Conservation (phyloP, 2,797 vertebrate species). For the Acipenser transmontanus region DNA sequence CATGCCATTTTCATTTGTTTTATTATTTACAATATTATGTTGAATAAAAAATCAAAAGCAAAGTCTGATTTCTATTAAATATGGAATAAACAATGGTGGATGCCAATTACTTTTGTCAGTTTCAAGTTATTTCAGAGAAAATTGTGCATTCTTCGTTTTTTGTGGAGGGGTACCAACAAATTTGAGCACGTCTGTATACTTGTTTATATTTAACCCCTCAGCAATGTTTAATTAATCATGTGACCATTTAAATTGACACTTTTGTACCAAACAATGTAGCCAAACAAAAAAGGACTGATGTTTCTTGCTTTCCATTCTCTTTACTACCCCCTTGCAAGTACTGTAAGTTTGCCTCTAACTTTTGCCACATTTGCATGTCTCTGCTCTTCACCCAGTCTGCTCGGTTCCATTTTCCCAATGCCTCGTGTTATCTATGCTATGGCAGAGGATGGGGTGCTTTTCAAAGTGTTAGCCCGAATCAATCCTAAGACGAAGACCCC, state of each 20-base stretch:
- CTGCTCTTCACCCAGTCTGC: slow-evolving; percentile 89
- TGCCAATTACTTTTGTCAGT: no score
- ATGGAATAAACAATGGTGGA: no score
- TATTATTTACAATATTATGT: no score
- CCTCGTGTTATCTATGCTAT: slow-evolving; percentile 99
- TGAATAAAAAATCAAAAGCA: no score
- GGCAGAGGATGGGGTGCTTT: slow-evolving; percentile 98
- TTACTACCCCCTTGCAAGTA: slow-evolving; percentile 1
- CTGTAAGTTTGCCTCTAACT: slow-evolving; percentile 38
- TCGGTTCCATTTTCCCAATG: slow-evolving; percentile 99
- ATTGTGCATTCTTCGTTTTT: no score
- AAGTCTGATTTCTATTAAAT: no score
- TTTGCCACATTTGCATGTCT: slow-evolving; percentile 54
- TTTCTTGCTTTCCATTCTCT: background rate
- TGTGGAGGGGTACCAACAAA: no score
- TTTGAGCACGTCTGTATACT: no score
- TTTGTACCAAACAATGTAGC: slow-evolving; percentile 1
- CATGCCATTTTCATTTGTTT: no score
- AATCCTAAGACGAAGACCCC: slow-evolving; percentile 99
- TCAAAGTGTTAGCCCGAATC: slow-evolving; percentile 98
- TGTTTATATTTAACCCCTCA: no score
- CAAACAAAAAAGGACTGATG: background rate
- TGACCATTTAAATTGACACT: background rate
- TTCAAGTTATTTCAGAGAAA: no score
- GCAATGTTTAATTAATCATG: no score